phyloP scores from a whole-genome alignment of 2,888 invertebrate species.

The Seira musarum region DNA sequence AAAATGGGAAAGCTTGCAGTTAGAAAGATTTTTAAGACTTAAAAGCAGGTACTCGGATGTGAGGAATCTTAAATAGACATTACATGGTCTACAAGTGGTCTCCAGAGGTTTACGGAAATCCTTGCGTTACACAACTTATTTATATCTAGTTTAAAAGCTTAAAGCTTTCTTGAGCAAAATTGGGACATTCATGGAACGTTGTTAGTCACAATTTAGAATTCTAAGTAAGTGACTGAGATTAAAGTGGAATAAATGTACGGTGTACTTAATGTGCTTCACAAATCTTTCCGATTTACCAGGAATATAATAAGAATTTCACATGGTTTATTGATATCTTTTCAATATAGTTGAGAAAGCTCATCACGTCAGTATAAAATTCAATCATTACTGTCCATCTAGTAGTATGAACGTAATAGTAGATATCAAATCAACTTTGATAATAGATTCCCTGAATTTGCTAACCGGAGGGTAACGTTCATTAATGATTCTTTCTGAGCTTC shows the following conservation, averaged over 20 bases:
- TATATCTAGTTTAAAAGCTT: too few species aligned
- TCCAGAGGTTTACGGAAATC: constrained; percentile 51
- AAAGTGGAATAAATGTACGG: not conserved
- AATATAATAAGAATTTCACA: too few species aligned
- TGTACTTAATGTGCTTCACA: not conserved
- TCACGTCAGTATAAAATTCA: too few species aligned
- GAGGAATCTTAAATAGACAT: constrained; percentile 56
- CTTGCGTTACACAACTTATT: constrained; percentile 1
- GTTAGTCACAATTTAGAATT: not conserved
- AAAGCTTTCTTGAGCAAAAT: not conserved
- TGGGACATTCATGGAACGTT: not conserved
- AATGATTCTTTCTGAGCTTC: too few species aligned
- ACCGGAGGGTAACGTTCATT: too few species aligned
- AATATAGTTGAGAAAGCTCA: too few species aligned
- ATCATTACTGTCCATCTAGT: too few species aligned
- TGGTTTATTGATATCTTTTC: too few species aligned
- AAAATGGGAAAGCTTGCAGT: not conserved
- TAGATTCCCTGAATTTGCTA: too few species aligned
- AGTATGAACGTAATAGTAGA: too few species aligned
- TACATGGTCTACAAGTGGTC: constrained; percentile 58
- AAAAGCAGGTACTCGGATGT: constrained; percentile 37
- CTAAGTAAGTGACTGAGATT: not conserved
- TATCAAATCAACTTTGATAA: too few species aligned
- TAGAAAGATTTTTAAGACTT: constrained; percentile 3
- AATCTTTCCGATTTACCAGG: too few species aligned